Evolutionary conservation across 2,113 vertebrate species (phyloP), one percentile per base, ranked within the genome.

Genomic region (Promerops cafer): DNA sequence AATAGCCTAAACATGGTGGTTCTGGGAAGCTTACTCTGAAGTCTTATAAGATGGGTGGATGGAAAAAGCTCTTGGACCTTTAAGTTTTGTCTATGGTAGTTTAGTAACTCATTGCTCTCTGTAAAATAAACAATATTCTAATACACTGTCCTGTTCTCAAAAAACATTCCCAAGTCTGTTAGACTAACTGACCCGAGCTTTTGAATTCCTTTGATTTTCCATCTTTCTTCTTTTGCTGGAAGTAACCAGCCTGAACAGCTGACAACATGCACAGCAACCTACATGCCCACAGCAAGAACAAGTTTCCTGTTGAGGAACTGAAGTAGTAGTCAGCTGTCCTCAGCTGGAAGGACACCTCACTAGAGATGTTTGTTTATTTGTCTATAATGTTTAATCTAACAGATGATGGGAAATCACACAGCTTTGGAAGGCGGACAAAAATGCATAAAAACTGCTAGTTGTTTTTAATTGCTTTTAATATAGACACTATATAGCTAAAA

Each of bases 271-370:
- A n/a, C 12, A 79, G 59, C 65, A 69, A 90, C 24, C 57, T 95
- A 65, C 90, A 83, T 89, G 84, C 81, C 84, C 83, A 45, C n/a
- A 63, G 77, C 79, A 79, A 84, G 81, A 97, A 94, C 79, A 96
- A 84, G 66, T 84, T 95, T 79, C 93, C 79, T 35, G 82, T 88
- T 97, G 96, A 95, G 95, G 93, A 97, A 95, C 89, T 92, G 81
- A 96, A 96, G 77, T 76, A 91, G 66, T n/a, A 45, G 87, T 96
- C 90, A 92, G 71, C 79, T 93, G 47, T 85, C 96, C 96, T 97
- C 93, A 92, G 93, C 79, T 93, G 92, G 95, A 95, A 93, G 31
- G 88, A 92, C 59, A 45, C 47, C 90, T 95, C 86, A 91, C 92
- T 97, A 93, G 61, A 86, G n/a, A n/a, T n/a, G n/a, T n/a, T n/a